Evolutionary conservation across 2,113 vertebrate genomes (phyloP), one percentile per base, ranked within the genome.

Genomic region (Paradoxurus hermaphroditus): DNA sequence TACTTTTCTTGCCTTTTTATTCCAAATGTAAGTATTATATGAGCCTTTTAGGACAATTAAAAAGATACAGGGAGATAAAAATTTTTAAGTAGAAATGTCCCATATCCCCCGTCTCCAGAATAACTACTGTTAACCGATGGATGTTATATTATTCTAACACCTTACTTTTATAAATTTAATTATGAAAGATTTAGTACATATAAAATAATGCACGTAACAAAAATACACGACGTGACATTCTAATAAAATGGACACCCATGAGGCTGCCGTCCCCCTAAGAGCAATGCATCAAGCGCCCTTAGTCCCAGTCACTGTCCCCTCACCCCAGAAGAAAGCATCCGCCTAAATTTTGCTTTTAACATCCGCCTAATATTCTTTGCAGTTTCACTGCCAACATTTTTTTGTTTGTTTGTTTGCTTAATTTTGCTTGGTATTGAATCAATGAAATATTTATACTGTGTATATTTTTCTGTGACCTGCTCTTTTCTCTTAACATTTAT

Each of bases 401-500:
- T 29, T n/a, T 53, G 51, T 53, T 63, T 92, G 82, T 93, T 82
- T 53, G 46, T 5, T 75, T 91, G 62, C 82, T 96, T 90, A 51
- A 41, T 91, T 96, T 96, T 95, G 39, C 67, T 94, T 83, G 25
- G 34, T 53, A 46, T 91, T 94, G 15, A 86, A 62, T 92, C 29
- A 87, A 8, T 87, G 68, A 93, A 87, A 49, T 49, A 65, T 56
- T 94, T 95, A 75, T 90, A 86, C 3, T 29, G 3, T 49, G 1
- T 83, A 49, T 90, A 27, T 73, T 92, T 65, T 85, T 68, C 36
- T 75, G 31, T 53, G n/a, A 65, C 63, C 63, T 96, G 29, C n/a
- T 94, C 59, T 90, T 90, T 88, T 96, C 53, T 87, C 34, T 93
- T 84, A 88, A 87, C 21, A 56, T 94, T 90, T 63, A 29, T 68